A percentile compares a stretch with the other conserved stretches of the same genome.
Evolutionary conservation across 2,888 invertebrate species (phyloP).

Genomic region (Rhopalosiphum nymphaeae): DNA sequence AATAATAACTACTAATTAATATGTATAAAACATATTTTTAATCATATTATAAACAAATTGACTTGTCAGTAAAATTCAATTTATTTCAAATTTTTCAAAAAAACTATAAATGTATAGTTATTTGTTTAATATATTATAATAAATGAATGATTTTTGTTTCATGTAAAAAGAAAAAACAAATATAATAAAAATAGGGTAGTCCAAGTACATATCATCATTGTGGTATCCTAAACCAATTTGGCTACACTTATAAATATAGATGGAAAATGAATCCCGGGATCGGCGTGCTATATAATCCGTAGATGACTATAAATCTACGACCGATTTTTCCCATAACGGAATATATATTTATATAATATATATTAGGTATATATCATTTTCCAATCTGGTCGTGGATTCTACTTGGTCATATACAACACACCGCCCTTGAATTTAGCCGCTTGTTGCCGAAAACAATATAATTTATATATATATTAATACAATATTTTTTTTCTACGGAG

Average conservation of each 20-base stretch:
- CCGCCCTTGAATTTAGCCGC: constrained; percentile 41
- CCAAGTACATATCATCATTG: neutral
- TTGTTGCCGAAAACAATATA: constrained; percentile 40
- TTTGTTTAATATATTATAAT: neutral
- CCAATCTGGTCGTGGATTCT: constrained; percentile 47
- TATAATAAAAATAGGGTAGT: neutral
- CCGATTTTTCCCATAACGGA: constrained; percentile 46
- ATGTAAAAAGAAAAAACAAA: neutral
- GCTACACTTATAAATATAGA: constrained; percentile 59
- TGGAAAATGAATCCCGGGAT: constrained; percentile 55
- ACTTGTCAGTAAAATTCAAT: neutral
- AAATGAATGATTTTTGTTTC: neutral
- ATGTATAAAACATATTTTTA: neutral
- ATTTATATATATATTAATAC: constrained; percentile 31
- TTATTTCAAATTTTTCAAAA: neutral
- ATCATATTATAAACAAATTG: neutral
- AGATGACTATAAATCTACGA: constrained; percentile 57
- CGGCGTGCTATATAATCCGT: constrained; percentile 45
- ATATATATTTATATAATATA: constrained; percentile 27
- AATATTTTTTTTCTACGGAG: constrained; percentile 4
- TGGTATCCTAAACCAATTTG: constrained; percentile 49
- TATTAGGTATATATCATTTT: constrained; percentile 51
- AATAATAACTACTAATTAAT: neutral
- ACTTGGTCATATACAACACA: neutral
- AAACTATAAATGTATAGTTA: neutral